A percentile compares a stretch with the other conserved stretches of the same genome.
Evolutionary conservation across 2,113 vertebrate species (phyloP).

Genomic region (Barnardius zonarius): DNA sequence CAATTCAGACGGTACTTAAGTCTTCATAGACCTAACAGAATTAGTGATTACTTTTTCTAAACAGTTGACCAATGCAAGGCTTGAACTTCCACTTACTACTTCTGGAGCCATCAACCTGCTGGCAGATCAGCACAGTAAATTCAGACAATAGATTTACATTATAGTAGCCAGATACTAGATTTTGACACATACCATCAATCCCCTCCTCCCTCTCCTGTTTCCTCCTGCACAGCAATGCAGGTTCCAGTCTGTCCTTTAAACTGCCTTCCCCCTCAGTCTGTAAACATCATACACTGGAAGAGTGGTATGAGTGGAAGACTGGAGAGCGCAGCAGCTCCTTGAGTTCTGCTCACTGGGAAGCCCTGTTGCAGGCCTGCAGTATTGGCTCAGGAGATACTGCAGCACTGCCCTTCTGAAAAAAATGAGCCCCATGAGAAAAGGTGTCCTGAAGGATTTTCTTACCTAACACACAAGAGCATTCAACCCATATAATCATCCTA

Average conservation of each 20-base stretch:
- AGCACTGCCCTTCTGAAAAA: neutral
- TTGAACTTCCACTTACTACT: neutral
- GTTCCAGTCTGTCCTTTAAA: neutral
- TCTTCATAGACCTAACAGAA: neutral
- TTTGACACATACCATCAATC: neutral
- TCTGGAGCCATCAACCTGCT: neutral
- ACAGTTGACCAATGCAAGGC: neutral
- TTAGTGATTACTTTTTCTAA: neutral
- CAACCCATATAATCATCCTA: neutral
- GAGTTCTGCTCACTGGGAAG: neutral
- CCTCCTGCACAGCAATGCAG: neutral
- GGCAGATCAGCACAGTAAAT: neutral
- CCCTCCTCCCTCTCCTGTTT: neutral
- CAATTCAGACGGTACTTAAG: neutral
- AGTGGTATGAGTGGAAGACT: rapidly evolving
- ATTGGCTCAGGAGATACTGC: neutral
- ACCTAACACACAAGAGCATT: neutral
- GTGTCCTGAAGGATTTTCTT: neutral
- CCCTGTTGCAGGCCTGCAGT: neutral
- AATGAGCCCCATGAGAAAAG: neutral
- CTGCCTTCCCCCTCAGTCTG: neutral
- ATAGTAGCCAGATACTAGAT: neutral
- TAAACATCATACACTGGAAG: neutral
- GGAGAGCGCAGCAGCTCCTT: neutral
- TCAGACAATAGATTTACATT: neutral